phyloP scores from a whole-genome alignment of 2,113 vertebrate genomes.

The Smithornis capensis region DNA sequence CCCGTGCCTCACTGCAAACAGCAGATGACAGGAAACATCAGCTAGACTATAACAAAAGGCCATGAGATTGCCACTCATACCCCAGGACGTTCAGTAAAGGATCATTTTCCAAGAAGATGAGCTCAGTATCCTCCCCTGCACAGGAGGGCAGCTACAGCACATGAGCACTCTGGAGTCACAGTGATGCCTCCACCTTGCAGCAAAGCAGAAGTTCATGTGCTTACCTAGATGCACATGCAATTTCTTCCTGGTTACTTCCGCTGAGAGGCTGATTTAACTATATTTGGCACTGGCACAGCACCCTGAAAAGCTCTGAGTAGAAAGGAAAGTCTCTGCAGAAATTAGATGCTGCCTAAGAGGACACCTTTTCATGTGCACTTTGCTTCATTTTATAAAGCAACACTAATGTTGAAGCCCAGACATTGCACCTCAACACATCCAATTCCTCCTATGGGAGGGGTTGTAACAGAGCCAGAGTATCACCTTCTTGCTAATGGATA shows the following conservation, averaged over 20 bases:
- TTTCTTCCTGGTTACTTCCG: neutral
- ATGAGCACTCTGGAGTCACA: neutral
- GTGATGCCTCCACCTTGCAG: neutral
- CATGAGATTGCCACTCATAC: neutral
- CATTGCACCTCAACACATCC: neutral
- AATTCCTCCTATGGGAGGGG: neutral
- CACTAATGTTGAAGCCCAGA: neutral
- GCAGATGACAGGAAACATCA: neutral
- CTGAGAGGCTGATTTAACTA: neutral
- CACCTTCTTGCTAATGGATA: neutral
- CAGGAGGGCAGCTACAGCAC: neutral
- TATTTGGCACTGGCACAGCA: neutral
- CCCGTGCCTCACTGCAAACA: neutral
- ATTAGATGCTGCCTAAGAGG: neutral
- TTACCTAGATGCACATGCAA: fast-evolving
- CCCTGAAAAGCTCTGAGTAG: neutral
- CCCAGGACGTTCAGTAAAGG: neutral
- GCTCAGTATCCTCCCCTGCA: neutral
- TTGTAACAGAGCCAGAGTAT: neutral
- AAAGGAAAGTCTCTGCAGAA: neutral
- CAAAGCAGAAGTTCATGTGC: neutral
- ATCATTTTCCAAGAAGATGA: neutral
- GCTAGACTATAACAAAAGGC: neutral
- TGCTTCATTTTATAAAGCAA: neutral
- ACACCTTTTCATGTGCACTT: neutral